These are phyloP conservation scores for Elaphurus davidianus DNA, from an alignment of 2,113 vertebrate species.

Conservation along the genomic window DNA sequence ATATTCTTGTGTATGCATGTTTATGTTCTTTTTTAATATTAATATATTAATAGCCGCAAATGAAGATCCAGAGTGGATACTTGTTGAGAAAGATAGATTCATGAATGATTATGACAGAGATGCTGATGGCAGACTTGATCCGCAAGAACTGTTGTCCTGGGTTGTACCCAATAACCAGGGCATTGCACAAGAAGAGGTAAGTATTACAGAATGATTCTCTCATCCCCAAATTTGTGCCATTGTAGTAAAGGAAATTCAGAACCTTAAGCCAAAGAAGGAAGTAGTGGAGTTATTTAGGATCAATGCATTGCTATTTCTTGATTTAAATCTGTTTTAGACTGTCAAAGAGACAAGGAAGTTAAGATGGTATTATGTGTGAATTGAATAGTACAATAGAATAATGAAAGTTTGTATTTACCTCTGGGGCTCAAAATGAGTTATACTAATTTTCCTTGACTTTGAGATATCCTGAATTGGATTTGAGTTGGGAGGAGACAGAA, in stretches of 20 bases:
- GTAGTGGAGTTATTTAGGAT: neutral
- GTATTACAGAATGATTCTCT: neutral
- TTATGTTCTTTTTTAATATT: constrained; percentile 30
- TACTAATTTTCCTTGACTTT: neutral
- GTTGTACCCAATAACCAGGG: constrained; percentile 95
- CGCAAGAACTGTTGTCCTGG: constrained; percentile 93
- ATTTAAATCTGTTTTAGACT: neutral
- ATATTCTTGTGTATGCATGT: neutral
- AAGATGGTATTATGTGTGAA: neutral
- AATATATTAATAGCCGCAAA: constrained; percentile 78
- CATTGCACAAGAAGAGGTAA: constrained; percentile 94
- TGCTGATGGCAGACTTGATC: constrained; percentile 88
- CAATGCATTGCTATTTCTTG: neutral
- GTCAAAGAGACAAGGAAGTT: neutral
- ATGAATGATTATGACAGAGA: constrained; percentile 95
- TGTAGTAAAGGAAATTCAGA: neutral
- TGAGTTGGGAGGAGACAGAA: neutral
- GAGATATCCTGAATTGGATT: neutral
- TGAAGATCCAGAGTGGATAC: constrained; percentile 93
- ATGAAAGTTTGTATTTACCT: neutral
- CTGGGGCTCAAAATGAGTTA: neutral
- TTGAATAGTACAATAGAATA: neutral
- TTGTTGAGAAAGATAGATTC: constrained; percentile 94
- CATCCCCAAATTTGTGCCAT: accelerated
- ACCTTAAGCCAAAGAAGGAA: neutral